phyloP scores from a whole-genome alignment of 2,888 invertebrate genomes.

The Mimas tiliae region DNA sequence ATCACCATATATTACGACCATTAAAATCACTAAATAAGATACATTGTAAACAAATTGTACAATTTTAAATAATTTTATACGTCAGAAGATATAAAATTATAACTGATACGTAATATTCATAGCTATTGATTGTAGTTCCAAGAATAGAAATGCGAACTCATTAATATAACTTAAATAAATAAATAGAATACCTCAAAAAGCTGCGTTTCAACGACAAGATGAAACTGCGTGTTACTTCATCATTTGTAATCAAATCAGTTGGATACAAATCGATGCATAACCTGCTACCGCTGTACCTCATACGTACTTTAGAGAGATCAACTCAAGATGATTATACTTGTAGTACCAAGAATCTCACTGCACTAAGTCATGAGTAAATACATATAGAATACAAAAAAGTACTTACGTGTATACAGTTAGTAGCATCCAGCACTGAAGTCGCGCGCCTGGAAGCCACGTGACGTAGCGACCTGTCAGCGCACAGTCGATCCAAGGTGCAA shows the following conservation, averaged over 20 bases:
- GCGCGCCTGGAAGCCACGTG: slow-evolving; percentile 86
- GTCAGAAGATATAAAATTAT: slow-evolving; percentile 18
- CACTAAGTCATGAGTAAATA: not conserved
- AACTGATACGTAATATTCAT: slow-evolving; percentile 1
- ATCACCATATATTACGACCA: slow-evolving; percentile 28
- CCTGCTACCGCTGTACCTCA: too few relatives aligned
- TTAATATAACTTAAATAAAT: too few relatives aligned
- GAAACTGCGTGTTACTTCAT: not conserved
- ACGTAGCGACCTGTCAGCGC: slow-evolving; percentile 86
- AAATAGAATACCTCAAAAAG: not conserved
- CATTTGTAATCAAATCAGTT: not conserved
- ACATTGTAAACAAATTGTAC: slow-evolving; percentile 29
- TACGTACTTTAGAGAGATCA: too few relatives aligned
- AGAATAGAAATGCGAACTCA: slow-evolving; percentile 2
- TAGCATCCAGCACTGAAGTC: slow-evolving; percentile 87
- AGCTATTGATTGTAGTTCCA: not conserved
- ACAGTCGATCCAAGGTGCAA: slow-evolving; percentile 84
- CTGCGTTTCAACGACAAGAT: not conserved
- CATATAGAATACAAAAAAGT: slow-evolving; percentile 36
- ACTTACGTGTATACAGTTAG: slow-evolving; percentile 89
- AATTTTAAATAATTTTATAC: slow-evolving; percentile 23
- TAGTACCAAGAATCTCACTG: too few relatives aligned
- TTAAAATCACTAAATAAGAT: slow-evolving; percentile 32
- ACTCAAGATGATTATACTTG: too few relatives aligned
- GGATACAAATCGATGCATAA: not conserved